Evolutionary conservation across 2,888 invertebrate genomes (phyloP).

Genomic region (Drosophila koepferae): DNA sequence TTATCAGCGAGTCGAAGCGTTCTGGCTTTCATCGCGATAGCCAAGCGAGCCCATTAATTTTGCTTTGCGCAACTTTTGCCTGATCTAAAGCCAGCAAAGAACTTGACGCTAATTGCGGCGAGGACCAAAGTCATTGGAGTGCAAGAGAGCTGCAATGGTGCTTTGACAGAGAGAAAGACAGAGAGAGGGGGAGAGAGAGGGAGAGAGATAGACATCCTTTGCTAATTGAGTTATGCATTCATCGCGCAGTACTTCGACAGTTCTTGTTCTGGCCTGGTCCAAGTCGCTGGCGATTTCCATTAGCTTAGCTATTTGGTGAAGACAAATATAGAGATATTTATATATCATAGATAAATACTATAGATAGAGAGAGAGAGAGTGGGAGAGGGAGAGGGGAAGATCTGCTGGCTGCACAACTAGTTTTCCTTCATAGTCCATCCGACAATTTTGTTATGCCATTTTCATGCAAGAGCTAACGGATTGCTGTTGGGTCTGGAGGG

Average conservation of each 20-base stretch:
- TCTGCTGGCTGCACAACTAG: neutral
- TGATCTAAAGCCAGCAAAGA: slow-evolving; percentile 13
- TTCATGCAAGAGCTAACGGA: slow-evolving; percentile 56
- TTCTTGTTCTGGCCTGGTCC: slow-evolving; percentile 15
- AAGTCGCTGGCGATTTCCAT: slow-evolving; percentile 33
- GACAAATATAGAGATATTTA: slow-evolving; percentile 40
- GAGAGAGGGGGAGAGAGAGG: neutral
- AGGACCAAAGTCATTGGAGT: neutral
- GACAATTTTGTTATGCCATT: slow-evolving; percentile 60
- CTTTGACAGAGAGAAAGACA: neutral
- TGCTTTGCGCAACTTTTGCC: slow-evolving; percentile 30
- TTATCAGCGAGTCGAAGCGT: slow-evolving; percentile 51
- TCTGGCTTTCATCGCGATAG: slow-evolving; percentile 73
- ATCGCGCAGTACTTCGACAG: neutral
- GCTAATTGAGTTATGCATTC: slow-evolving; percentile 2
- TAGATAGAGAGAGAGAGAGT: neutral
- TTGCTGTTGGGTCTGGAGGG: neutral
- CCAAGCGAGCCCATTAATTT: slow-evolving; percentile 58
- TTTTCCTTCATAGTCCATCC: slow-evolving; percentile 20
- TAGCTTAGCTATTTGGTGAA: slow-evolving; percentile 22
- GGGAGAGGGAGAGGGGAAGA: too few relatives aligned
- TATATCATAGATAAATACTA: slow-evolving; percentile 2
- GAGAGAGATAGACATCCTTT: neutral
- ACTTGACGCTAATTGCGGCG: slow-evolving; percentile 41
- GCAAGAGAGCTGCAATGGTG: neutral